Conservation (phyloP, 1,140 invertebrate species). For the Polypedilum pembai region DNA sequence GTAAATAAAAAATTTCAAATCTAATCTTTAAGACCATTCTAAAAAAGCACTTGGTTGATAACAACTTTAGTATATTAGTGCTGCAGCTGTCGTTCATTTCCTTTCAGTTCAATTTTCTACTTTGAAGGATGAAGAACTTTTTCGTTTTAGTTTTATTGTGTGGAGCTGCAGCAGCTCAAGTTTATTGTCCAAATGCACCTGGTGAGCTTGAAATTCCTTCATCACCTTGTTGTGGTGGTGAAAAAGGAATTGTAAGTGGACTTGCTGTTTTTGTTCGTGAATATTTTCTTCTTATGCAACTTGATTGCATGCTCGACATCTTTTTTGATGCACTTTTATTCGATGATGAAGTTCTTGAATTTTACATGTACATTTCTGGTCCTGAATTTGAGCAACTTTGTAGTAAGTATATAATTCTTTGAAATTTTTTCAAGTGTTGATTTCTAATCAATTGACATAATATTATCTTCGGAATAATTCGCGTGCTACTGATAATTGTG, state of each 20-base stretch:
- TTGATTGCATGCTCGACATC: background rate
- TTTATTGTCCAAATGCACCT: background rate
- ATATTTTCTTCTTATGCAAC: background rate
- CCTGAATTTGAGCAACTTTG: background rate
- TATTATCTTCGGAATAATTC: too few species aligned
- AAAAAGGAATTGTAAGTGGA: background rate
- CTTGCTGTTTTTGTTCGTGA: background rate
- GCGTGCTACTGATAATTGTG: too few species aligned
- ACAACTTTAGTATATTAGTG: too few species aligned
- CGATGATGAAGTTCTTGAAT: background rate
- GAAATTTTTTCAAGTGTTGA: background rate
- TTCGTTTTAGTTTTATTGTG: background rate
- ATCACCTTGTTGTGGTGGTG: background rate
- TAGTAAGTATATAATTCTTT: background rate
- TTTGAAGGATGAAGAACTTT: too few species aligned
- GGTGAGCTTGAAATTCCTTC: background rate
- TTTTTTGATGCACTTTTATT: background rate
- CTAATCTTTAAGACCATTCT: too few species aligned
- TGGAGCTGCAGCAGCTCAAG: background rate
- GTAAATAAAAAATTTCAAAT: too few species aligned
- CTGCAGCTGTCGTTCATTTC: too few species aligned
- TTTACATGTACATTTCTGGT: background rate
- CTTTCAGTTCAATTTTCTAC: too few species aligned
- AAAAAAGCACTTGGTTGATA: too few species aligned
- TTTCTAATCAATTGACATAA: too few species aligned